phyloP scores from a whole-genome alignment of 2,888 invertebrate species.

The Syrphus vitripennis region DNA sequence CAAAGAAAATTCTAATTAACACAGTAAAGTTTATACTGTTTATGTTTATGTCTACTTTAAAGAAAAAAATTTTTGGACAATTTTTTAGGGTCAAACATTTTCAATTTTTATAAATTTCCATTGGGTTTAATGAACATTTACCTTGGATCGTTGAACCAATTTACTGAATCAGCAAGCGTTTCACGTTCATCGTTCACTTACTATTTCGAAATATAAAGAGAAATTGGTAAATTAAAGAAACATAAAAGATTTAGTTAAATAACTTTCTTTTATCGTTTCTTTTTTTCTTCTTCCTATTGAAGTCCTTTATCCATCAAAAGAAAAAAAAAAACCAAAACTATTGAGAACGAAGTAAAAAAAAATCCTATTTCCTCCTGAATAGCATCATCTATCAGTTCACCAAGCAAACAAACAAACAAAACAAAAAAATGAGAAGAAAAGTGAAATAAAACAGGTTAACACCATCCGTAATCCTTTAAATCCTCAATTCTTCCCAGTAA shows the following conservation, averaged over 20 bases:
- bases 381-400: conserved; percentile 15
- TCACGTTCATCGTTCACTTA: not conserved
- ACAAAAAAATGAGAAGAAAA: no score
- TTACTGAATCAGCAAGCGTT: not conserved
- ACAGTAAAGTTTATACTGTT: no score
- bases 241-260: not conserved
- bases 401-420: no score
- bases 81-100: no score
- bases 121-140: not conserved
- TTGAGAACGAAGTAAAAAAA: not conserved
- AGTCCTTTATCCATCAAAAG: not conserved
- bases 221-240: conserved; percentile 1
- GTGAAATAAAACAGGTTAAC: conserved; percentile 25
- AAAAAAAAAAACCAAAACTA: not conserved
- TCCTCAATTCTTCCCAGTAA: not conserved
- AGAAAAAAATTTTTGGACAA: no score
- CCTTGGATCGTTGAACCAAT: not conserved
- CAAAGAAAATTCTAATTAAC: no score
- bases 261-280: not conserved
- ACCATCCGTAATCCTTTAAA: conserved; percentile 32
- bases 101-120: no score
- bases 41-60: no score
- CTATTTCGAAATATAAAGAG: not conserved
- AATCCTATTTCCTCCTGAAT: not conserved
- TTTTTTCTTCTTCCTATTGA: not conserved